These are phyloP conservation scores for Hyperoplus lanceolatus DNA, from an alignment of 2,797 vertebrate species.

Conservation along the genomic window DNA sequence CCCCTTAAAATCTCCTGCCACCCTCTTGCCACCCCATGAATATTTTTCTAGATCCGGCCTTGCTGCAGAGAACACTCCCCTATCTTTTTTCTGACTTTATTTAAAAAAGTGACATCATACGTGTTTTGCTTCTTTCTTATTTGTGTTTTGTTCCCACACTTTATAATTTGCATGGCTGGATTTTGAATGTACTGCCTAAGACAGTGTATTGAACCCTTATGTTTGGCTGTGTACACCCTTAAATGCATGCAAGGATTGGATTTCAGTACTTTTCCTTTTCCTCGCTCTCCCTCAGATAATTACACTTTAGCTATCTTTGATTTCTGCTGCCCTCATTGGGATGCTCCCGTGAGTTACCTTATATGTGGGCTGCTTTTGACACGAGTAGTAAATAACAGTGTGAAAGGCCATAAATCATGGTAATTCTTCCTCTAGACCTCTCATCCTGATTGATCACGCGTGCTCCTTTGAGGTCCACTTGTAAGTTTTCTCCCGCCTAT, in stretches of 20 bases:
- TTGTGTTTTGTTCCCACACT: neutral
- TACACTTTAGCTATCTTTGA: conserved; percentile 65
- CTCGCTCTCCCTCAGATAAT: conserved; percentile 57
- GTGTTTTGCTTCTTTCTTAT: neutral
- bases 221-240: conserved; percentile 21
- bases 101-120: neutral
- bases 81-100: conserved; percentile 10
- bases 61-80: conserved; percentile 1
- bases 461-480: conserved; percentile 64
- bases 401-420: conserved; percentile 65
- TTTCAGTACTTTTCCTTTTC: conserved; percentile 25
- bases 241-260: conserved; percentile 28
- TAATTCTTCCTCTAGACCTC: conserved; percentile 58
- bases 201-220: conserved; percentile 12
- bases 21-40: too few species aligned
- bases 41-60: too few species aligned
- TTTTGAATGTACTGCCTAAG: neutral
- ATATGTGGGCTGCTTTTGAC: conserved; percentile 53
- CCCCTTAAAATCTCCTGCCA: too few species aligned
- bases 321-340: conserved; percentile 54
- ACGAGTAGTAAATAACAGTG: conserved; percentile 68
- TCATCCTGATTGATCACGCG: conserved; percentile 64
- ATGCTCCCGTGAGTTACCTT: conserved; percentile 45
- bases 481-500: conserved; percentile 45
- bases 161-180: conserved; percentile 2